Base-by-base conservation (phyloP, 1,140 invertebrate species). In the Steinernema khuongi region DNA sequence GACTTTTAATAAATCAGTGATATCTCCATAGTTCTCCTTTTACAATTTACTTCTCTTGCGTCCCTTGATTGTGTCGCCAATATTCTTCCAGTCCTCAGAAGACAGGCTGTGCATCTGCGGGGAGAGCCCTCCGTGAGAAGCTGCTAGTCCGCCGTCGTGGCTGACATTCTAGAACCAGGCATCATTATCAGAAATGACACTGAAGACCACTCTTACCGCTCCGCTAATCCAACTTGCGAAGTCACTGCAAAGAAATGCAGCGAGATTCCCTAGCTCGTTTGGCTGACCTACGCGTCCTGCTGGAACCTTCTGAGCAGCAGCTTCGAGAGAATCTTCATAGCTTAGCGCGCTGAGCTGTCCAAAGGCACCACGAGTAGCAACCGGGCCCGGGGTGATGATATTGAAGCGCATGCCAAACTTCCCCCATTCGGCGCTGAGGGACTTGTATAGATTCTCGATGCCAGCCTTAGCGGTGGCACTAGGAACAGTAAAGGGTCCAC, bases 371-470 rank as follows among this genome's bases (percentile, higher is more conserved):
- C 32, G 67, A 68, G 32, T 68, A 30, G 29, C 67, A 7, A 31
- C 67, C 7, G 67, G 67, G 2, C 29, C 89, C 29, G 89, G 89
- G 30, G 88, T 87, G 67, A 89, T 88, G 75, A 87, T 88, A 80
- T 89, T 89, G 72, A 89, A 87, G 36, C 89, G 84, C 74, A 89
- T 87, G 18, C 89, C 89, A 85, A 89, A 88, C 31, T 60, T 60
- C 85, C 87, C 88, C 89, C 89, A 89, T 79, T 89, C 89, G 31
- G 86, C 79, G 11, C 88, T 86, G 41, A 89, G 77, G 14, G 87
- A 88, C 78, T 88, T 88, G 69, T 32, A 44, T 7, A 88, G 31
- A 31, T 84, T 85, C 79, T 89, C 88, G 31, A 89, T 87, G 71
- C 88, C 89, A 75, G 88, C 84, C 81, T 89, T 89, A 1, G 88